Base-by-base conservation (phyloP, 2,113 vertebrate genomes). In the Aegotheles bennettii region DNA sequence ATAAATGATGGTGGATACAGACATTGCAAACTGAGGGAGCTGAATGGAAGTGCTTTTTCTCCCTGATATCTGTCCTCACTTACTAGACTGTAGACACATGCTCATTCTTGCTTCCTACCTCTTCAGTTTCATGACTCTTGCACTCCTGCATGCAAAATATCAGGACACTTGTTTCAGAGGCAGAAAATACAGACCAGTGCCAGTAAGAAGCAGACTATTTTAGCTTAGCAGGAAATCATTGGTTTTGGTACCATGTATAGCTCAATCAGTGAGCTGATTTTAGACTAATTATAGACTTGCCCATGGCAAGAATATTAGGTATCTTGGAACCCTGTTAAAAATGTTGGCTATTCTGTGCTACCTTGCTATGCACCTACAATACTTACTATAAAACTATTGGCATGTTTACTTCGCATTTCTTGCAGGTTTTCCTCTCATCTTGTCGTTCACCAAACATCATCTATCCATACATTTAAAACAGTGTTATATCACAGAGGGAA, bases 121-220 rank as follows among this genome's bases (percentile, higher is more conserved):
- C 61, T 71, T 91, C 28, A 28, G 28, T 73, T 93, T 69, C 54
- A 45, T 25, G 40, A 31, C 10, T 89, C 64, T 70, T 20, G 6
- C 7, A 43, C 71, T 87, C 61, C 53, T 73, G 50, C 36, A 21
- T 4, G 24, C 11, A 91, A 87, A 92, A 15, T 73, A 90, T 6
- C 71, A 88, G 42, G 50, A 78, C 67, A 70, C 82, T 90, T 94
- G 63, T 42, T 88, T 69, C 29, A 83, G 71, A 96, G 79, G 88
- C 8, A 14, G 89, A 50, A 92, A 88, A 80, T 6, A 5, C 73
- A 83, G 83, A 86, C 11, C 21, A 63, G 45, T 31, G 90, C 83
- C 83, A 96, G 25, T 13, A 88, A 90, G 59, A 80, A 95, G 35
- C 35, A 70, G 79, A 74, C 63, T 54, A 54, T 77, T 94, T 94